Evolutionary conservation across 2,888 invertebrate species (phyloP).

Genomic region (Ichneumon xanthorius): DNA sequence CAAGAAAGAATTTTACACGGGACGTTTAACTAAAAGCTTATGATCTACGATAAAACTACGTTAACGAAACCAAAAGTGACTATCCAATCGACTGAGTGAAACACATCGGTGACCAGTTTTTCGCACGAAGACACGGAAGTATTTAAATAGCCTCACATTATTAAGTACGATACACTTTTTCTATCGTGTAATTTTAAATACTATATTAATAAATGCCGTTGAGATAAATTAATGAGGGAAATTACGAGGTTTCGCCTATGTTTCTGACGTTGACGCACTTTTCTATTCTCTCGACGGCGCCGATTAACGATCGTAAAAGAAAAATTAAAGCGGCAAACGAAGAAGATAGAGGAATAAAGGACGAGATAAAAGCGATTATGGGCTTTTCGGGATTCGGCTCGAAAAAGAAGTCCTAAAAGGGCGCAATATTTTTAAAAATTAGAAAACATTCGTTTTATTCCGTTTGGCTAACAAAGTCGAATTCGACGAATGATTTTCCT

Average conservation of each 20-base stretch:
- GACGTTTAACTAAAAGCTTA: not conserved
- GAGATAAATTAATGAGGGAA: slow-evolving; percentile 7
- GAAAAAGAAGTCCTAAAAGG: slow-evolving; percentile 89
- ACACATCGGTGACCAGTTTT: not conserved
- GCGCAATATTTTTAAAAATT: not conserved
- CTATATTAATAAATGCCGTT: not conserved
- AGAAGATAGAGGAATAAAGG: slow-evolving; percentile 84
- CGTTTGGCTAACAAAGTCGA: not conserved
- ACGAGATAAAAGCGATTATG: slow-evolving; percentile 94
- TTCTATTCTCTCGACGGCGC: no score
- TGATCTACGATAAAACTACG: not conserved
- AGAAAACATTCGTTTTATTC: not conserved
- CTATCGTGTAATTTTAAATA: slow-evolving; percentile 32
- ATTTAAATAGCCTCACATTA: not conserved
- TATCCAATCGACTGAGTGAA: slow-evolving; percentile 1
- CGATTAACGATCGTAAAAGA: slow-evolving; percentile 92
- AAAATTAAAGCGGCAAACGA: slow-evolving; percentile 90
- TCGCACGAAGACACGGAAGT: not conserved
- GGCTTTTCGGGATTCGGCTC: slow-evolving; percentile 97
- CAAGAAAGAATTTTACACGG: not conserved
- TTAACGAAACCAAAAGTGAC: not conserved
- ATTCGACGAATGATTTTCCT: not conserved
- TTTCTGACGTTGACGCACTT: no score
- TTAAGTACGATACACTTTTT: slow-evolving; percentile 12
- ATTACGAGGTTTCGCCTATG: no score